phyloP scores from a whole-genome alignment of 30 jellyfish, hydroid and myxozoan genomes.

The Cassiopea andromeda region DNA sequence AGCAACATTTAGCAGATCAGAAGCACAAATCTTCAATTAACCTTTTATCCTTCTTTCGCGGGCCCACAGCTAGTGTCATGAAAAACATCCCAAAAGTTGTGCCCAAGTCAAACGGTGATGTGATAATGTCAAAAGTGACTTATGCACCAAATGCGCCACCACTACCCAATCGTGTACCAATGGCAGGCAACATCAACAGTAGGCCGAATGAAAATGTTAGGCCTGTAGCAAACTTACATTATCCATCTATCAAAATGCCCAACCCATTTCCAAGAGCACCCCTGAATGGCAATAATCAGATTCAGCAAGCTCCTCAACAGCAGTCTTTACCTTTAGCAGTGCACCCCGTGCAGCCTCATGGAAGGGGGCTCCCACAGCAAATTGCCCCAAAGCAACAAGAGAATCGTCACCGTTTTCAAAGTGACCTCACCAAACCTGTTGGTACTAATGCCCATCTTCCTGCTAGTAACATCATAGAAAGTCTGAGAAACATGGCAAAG shows the following conservation, averaged over 20 bases:
- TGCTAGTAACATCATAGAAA: neutral
- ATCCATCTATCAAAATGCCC: neutral
- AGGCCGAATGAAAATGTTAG: neutral
- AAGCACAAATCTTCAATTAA: constrained; percentile 52
- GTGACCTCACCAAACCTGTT: neutral
- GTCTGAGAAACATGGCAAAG: constrained; percentile 44
- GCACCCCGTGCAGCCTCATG: neutral
- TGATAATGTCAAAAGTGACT: constrained; percentile 28
- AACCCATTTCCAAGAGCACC: neutral
- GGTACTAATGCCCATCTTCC: neutral
- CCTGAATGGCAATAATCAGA: neutral
- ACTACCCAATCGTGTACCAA: neutral
- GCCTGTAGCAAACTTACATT: neutral
- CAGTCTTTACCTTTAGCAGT: neutral
- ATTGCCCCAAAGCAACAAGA: neutral
- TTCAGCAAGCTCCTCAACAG: neutral
- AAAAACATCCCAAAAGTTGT: constrained; percentile 16
- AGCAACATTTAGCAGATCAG: neutral
- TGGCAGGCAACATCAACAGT: neutral
- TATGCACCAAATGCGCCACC: constrained; percentile 13
- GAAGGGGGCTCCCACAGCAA: neutral
- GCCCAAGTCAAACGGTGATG: constrained; percentile 10
- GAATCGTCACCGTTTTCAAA: neutral
- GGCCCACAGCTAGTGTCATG: constrained; percentile 59
- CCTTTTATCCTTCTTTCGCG: constrained; percentile 63